These are phyloP conservation scores for Trialeurodes vaporariorum DNA, from an alignment of 1,140 invertebrate genomes.

Conservation along the genomic window DNA sequence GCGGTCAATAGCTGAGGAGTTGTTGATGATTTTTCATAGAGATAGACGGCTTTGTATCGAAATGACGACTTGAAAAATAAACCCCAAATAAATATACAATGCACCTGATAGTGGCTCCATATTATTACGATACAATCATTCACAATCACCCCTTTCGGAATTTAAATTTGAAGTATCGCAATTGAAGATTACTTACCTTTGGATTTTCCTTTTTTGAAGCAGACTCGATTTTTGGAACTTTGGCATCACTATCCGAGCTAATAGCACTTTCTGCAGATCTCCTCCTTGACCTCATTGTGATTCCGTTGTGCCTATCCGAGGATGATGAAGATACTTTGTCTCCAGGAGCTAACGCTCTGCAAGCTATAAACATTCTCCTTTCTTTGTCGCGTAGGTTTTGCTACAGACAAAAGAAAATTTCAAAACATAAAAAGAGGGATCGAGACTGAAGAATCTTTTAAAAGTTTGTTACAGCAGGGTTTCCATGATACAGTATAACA, in stretches of 20 bases:
- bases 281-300: neutral
- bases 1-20: too few relatives aligned
- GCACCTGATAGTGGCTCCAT: too few relatives aligned
- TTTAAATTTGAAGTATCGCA: too few relatives aligned
- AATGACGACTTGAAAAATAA: too few relatives aligned
- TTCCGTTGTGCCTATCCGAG: neutral
- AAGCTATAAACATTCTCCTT: conserved; percentile 36
- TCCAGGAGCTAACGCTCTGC: conserved; percentile 31
- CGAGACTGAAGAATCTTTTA: neutral
- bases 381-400: conserved; percentile 43
- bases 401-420: conserved; percentile 27
- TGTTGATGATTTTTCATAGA: too few relatives aligned
- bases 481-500: too few relatives aligned
- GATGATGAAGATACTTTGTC: neutral
- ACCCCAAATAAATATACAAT: too few relatives aligned
- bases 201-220: neutral
- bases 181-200: too few relatives aligned
- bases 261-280: neutral
- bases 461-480: too few relatives aligned
- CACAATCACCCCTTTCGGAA: too few relatives aligned
- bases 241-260: neutral
- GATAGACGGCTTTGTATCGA: too few relatives aligned
- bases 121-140: too few relatives aligned
- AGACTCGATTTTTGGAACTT: neutral
- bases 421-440: conserved; percentile 10